A percentile compares a stretch with the other conserved stretches of the same genome.
Conservation (phyloP, 2,888 invertebrate species). For the Meiosimyza platycephala region DNA sequence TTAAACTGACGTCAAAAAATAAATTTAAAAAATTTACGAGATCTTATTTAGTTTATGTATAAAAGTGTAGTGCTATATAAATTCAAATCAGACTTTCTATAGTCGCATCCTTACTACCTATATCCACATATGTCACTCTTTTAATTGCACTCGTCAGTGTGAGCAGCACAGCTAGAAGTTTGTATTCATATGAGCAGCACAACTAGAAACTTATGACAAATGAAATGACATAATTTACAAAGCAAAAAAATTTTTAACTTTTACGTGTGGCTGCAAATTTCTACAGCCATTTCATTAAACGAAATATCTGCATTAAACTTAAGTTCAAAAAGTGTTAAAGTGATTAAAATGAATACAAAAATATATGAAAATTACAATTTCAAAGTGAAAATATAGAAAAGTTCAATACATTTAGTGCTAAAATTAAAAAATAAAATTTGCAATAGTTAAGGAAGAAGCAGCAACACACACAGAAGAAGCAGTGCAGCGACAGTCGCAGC, state of each 20-base stretch:
- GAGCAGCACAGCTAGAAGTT: slow-evolving; percentile 3
- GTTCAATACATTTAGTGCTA: slow-evolving; percentile 13
- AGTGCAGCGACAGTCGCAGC: slow-evolving; percentile 13
- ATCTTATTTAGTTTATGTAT: too few species aligned
- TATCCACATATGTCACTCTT: too few species aligned
- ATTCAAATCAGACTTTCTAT: too few species aligned
- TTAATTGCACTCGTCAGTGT: background rate
- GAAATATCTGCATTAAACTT: slow-evolving; percentile 8
- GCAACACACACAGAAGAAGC: slow-evolving; percentile 34
- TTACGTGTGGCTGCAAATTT: slow-evolving; percentile 32
- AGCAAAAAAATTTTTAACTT: slow-evolving; percentile 31
- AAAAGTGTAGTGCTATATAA: too few species aligned
- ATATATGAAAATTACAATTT: background rate
- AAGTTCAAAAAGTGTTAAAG: slow-evolving; percentile 27
- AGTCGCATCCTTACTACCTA: too few species aligned
- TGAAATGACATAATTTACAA: slow-evolving; percentile 44
- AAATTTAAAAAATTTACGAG: too few species aligned
- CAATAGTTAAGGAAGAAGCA: slow-evolving; percentile 44
- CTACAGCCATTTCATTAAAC: slow-evolving; percentile 28
- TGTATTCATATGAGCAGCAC: background rate
- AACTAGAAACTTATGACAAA: slow-evolving; percentile 30
- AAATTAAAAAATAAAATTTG: slow-evolving; percentile 24
- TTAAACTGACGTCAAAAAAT: too few species aligned
- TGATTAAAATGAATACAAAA: slow-evolving; percentile 16
- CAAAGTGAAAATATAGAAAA: slow-evolving; percentile 25